Conservation (phyloP, 2,888 invertebrate genomes). For the Xylocampa areola region DNA sequence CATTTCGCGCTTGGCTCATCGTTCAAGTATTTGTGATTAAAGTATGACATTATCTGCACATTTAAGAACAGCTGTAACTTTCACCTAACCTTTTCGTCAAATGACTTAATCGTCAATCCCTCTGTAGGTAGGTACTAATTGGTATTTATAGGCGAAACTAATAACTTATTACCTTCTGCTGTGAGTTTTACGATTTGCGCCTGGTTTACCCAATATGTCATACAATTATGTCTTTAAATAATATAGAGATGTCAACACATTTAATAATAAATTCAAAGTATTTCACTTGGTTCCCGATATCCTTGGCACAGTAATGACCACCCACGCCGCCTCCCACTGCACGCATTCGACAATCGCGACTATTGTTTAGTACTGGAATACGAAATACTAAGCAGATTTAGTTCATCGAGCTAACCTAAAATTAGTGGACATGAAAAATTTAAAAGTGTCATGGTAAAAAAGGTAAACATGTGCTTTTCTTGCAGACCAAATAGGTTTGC, state of each 20-base stretch:
- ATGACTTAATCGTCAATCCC: neutral
- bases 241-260: slow-evolving; percentile 32
- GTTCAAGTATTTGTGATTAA: too few species aligned
- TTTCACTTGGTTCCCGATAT: slow-evolving; percentile 68
- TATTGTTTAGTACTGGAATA: slow-evolving; percentile 46
- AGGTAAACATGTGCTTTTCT: too few species aligned
- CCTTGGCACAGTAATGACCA: slow-evolving; percentile 79
- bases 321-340: slow-evolving; percentile 76
- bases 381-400: slow-evolving; percentile 50
- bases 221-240: too few species aligned
- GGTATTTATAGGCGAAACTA: neutral
- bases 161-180: too few species aligned
- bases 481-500: too few species aligned
- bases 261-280: slow-evolving; percentile 43
- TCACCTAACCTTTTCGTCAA: too few species aligned
- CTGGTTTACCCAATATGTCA: neutral
- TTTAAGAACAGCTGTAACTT: too few species aligned
- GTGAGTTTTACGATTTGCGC: too few species aligned
- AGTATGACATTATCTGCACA: too few species aligned
- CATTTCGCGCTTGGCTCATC: too few species aligned
- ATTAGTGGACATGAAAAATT: slow-evolving; percentile 4
- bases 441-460: too few species aligned
- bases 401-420: slow-evolving; percentile 22
- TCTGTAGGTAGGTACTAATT: too few species aligned
- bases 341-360: slow-evolving; percentile 39